Conservation (phyloP, 1,140 invertebrate species). For the Diabrotica virgifera region DNA sequence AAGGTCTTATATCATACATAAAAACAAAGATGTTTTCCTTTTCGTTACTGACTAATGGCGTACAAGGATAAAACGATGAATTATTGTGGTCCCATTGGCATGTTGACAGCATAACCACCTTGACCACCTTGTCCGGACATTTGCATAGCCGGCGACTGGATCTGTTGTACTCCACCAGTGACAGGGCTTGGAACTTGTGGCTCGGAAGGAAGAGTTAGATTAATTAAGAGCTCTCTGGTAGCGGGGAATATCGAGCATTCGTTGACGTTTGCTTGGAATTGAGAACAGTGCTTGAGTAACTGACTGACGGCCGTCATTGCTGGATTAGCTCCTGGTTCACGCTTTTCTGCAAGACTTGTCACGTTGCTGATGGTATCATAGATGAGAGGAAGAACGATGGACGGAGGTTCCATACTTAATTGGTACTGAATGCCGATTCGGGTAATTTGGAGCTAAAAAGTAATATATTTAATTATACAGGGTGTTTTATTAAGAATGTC, state of each 20-base stretch:
- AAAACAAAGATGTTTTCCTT: too few relatives aligned
- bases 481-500: too few relatives aligned
- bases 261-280: constrained; percentile 52
- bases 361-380: constrained; percentile 84
- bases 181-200: too few relatives aligned
- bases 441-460: constrained; percentile 78
- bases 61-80: too few relatives aligned
- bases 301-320: constrained; percentile 63
- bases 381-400: constrained; percentile 81
- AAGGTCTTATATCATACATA: too few relatives aligned
- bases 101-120: constrained; percentile 49
- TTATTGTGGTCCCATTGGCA: too few relatives aligned
- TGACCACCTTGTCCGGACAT: constrained; percentile 51
- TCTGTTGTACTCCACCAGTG: constrained; percentile 53
- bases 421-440: constrained; percentile 63
- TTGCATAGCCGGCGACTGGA: constrained; percentile 55
- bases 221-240: constrained; percentile 78
- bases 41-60: too few relatives aligned
- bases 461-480: too few relatives aligned
- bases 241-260: constrained; percentile 89
- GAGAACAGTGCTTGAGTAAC: constrained; percentile 65
- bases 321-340: constrained; percentile 59
- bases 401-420: constrained; percentile 66
- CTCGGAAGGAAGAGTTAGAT: constrained; percentile 64
- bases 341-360: constrained; percentile 80